phyloP scores from a whole-genome alignment of 2,113 vertebrate genomes.

The Bubo scandiacus region DNA sequence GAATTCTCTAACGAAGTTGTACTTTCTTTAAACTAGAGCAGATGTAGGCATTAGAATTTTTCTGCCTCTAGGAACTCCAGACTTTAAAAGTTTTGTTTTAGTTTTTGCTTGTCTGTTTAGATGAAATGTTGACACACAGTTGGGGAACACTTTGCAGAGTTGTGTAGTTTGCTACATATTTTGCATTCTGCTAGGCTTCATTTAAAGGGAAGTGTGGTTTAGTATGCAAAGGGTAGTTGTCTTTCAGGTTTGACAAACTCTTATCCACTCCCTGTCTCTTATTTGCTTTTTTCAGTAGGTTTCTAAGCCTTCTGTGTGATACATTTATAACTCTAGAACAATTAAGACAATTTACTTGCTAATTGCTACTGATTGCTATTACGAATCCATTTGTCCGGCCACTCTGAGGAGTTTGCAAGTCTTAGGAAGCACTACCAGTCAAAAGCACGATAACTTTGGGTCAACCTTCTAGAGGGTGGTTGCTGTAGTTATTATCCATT shows the following conservation, averaged over 20 bases:
- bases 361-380: background rate
- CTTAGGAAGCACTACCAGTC: background rate
- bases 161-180: background rate
- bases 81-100: background rate
- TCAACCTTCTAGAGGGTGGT: background rate
- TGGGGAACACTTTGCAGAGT: background rate
- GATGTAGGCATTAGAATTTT: background rate
- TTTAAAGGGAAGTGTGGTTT: background rate
- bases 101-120: background rate
- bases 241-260: background rate
- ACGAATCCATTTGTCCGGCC: background rate
- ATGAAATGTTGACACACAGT: background rate
- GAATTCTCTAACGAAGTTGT: background rate
- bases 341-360: background rate
- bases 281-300: background rate
- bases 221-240: background rate
- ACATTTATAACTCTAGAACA: background rate
- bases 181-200: background rate
- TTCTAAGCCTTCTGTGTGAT: background rate
- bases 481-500: background rate
- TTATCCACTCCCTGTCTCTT: background rate
- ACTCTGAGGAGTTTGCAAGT: background rate
- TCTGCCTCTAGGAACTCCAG: background rate
- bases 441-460: background rate
- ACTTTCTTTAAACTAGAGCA: background rate